Evolutionary conservation across 2,888 invertebrate genomes (phyloP).

Genomic region (Andrena bicolor): DNA sequence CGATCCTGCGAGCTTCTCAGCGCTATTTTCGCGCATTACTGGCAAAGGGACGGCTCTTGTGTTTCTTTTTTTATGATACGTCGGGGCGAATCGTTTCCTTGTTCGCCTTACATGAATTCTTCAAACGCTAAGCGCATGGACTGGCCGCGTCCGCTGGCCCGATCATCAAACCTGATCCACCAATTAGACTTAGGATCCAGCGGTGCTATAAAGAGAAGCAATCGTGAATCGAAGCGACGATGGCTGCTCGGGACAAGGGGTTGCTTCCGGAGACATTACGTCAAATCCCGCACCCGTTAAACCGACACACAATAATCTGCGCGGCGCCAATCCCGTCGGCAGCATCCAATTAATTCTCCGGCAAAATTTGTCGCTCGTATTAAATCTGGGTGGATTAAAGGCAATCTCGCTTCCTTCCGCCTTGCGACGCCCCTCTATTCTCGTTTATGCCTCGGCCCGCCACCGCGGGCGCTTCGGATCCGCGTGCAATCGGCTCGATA

Average conservation of each 20-base stretch:
- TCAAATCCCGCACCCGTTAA: conserved; percentile 81
- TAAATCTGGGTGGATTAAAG: conserved; percentile 84
- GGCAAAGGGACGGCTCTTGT: no score
- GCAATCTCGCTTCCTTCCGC: conserved; percentile 79
- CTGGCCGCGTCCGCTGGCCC: neutral
- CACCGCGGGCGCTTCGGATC: conserved; percentile 12
- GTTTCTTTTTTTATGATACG: no score
- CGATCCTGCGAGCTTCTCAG: neutral
- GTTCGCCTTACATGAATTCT: no score
- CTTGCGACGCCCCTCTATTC: conserved; percentile 46
- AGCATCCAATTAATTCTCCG: conserved; percentile 84
- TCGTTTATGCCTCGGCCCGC: conserved; percentile 55
- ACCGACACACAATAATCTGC: conserved; percentile 84
- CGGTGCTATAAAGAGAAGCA: conserved; percentile 49
- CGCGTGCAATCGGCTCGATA: no score
- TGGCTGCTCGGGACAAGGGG: conserved; percentile 63
- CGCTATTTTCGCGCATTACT: neutral
- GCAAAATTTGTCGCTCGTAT: conserved; percentile 84
- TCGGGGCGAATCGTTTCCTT: no score
- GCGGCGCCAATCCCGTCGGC: conserved; percentile 80
- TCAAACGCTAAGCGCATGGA: no score
- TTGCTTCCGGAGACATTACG: conserved; percentile 78
- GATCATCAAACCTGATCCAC: conserved; percentile 49
- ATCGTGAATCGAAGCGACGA: conserved; percentile 60
- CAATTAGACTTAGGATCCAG: conserved; percentile 56